Evolutionary conservation across 2,888 invertebrate species (phyloP).

Genomic region (Halictus quadricinctus): DNA sequence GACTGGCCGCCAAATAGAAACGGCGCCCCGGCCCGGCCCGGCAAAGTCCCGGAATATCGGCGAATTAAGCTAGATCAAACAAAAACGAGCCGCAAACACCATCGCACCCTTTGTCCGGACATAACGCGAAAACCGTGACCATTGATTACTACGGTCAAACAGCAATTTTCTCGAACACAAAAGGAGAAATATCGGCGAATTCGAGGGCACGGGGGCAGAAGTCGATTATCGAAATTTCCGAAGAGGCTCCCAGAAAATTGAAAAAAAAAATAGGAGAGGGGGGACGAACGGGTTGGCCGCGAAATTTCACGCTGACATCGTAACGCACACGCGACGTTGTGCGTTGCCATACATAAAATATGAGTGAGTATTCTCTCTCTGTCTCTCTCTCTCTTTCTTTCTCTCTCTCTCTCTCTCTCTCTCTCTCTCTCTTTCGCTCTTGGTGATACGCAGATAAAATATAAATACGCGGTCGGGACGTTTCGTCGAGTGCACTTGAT

Average conservation of each 20-base stretch:
- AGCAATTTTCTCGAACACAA: constrained; percentile 10
- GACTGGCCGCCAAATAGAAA: background rate
- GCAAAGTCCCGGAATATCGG: background rate
- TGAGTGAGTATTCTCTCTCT: constrained; percentile 4
- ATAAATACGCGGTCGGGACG: constrained; percentile 35
- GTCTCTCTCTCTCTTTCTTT: background rate
- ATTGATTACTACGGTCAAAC: constrained; percentile 11
- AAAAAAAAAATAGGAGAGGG: background rate
- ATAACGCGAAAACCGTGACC: constrained; percentile 2
- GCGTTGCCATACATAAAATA: constrained; percentile 50
- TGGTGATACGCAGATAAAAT: constrained; percentile 45
- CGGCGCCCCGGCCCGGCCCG: too few species aligned
- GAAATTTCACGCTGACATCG: constrained; percentile 17
- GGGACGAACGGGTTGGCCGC: background rate
- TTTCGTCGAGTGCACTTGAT: constrained; percentile 40
- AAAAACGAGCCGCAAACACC: constrained; percentile 8
- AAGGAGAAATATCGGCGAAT: background rate
- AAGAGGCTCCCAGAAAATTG: background rate
- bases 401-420: background rate
- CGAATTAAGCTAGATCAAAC: constrained; percentile 14
- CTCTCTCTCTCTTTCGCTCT: background rate
- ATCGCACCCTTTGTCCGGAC: constrained; percentile 1
- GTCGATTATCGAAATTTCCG: constrained; percentile 13
- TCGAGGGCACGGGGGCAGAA: background rate
- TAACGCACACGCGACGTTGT: constrained; percentile 13